Conservation (phyloP, 2,888 invertebrate species). For the Lasioglossum lativentre region DNA sequence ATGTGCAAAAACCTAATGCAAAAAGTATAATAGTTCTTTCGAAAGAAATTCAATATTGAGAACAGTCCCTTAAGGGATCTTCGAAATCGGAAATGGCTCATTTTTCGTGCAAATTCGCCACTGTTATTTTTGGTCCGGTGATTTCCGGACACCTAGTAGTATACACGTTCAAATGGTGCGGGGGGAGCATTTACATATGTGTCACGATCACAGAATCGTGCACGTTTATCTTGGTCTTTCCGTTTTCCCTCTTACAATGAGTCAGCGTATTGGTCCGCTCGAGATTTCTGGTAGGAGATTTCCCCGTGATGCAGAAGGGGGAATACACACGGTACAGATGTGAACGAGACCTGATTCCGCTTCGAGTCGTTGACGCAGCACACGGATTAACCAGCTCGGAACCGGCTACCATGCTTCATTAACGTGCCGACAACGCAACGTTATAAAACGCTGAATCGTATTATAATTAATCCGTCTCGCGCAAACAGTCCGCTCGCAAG, state of each 20-base stretch:
- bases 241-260: slow-evolving; percentile 31
- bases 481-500: not conserved
- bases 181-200: not conserved
- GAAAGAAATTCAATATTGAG: no score
- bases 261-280: slow-evolving; percentile 23
- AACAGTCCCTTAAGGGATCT: not conserved
- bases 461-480: not conserved
- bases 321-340: not conserved
- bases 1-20: no score
- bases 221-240: slow-evolving; percentile 27
- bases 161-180: not conserved
- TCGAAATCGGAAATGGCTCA: not conserved
- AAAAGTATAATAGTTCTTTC: no score
- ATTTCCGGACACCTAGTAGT: not conserved
- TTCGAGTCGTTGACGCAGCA: not conserved
- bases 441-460: not conserved
- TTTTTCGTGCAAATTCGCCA: not conserved
- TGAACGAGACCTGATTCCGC: slow-evolving; percentile 18
- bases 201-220: slow-evolving; percentile 23
- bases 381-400: not conserved
- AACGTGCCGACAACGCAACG: not conserved
- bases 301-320: slow-evolving; percentile 12
- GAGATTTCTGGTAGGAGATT: slow-evolving; percentile 32
- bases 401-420: not conserved
- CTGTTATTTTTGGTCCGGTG: not conserved